These are phyloP conservation scores for Mnemiopsis leidyi DNA, from an alignment of 37 sponge, comb jelly and placozoan species.

Conservation along the genomic window DNA sequence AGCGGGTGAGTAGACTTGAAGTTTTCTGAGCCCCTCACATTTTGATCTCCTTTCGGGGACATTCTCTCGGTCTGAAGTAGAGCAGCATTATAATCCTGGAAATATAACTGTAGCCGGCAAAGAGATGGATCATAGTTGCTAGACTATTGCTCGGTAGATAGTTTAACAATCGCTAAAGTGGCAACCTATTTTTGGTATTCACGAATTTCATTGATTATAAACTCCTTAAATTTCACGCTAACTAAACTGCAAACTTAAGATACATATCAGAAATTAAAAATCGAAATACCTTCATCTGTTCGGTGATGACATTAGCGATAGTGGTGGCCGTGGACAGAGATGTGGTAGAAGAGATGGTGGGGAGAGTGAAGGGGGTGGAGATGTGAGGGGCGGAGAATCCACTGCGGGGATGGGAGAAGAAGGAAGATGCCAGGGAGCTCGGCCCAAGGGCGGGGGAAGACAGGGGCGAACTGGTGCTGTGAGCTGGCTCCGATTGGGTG, in stretches of 20 bases:
- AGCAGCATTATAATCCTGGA: too few relatives aligned
- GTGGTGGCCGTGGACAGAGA: constrained; percentile 23
- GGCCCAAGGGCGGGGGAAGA: constrained; percentile 9
- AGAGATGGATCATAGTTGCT: too few relatives aligned
- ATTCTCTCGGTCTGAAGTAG: constrained; percentile 9
- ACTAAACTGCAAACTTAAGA: too few relatives aligned
- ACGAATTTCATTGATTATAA: too few relatives aligned
- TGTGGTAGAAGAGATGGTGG: neutral
- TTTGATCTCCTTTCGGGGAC: constrained; percentile 5
- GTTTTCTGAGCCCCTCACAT: neutral
- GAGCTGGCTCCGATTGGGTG: neutral
- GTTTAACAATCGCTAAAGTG: too few relatives aligned
- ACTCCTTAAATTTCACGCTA: too few relatives aligned
- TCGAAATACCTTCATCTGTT: constrained; percentile 48
- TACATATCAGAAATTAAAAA: too few relatives aligned
- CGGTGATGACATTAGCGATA: constrained; percentile 8
- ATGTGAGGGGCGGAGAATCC: neutral
- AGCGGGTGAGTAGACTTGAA: constrained; percentile 60
- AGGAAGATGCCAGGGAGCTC: neutral
- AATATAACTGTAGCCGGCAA: too few relatives aligned
- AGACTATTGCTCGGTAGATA: too few relatives aligned
- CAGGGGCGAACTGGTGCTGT: neutral
- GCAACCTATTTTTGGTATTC: too few relatives aligned
- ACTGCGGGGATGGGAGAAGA: neutral
- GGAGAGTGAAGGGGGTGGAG: constrained; percentile 20